These are phyloP conservation scores for Vesta saturnalis DNA, from an alignment of 2,888 invertebrate species.

Conservation along the genomic window DNA sequence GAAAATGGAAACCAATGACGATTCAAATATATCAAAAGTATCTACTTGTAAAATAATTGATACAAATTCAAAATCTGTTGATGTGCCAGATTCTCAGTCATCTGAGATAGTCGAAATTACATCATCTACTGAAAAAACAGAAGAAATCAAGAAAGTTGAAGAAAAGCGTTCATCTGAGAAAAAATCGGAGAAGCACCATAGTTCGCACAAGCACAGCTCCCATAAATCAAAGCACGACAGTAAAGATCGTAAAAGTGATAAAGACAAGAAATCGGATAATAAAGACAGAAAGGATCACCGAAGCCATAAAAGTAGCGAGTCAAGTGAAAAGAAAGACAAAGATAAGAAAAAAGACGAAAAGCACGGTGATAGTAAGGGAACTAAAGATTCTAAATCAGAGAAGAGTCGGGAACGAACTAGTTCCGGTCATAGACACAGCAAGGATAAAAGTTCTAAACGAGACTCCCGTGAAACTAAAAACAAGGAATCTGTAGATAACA, in stretches of 20 bases:
- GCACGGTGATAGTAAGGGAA: neutral
- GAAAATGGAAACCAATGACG: constrained; percentile 58
- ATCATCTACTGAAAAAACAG: constrained; percentile 12
- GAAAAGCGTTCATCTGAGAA: constrained; percentile 36
- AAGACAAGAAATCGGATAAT: constrained; percentile 42
- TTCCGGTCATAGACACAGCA: constrained; percentile 6
- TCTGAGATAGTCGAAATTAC: neutral
- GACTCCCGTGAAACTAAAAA: constrained; percentile 4
- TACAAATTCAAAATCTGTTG: constrained; percentile 24
- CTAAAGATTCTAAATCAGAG: constrained; percentile 16
- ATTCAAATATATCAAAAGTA: constrained; percentile 43
- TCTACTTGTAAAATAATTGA: constrained; percentile 12
- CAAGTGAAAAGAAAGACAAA: constrained; percentile 39
- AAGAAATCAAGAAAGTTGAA: constrained; percentile 37
- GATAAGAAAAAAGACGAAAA: constrained; percentile 42
- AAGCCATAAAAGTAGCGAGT: constrained; percentile 50
- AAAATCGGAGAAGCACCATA: constrained; percentile 56
- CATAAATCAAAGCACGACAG: constrained; percentile 35
- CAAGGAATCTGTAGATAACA: constrained; percentile 36
- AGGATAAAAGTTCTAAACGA: neutral
- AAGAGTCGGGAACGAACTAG: constrained; percentile 15
- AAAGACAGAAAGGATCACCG: constrained; percentile 43
- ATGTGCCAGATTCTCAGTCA: constrained; percentile 27
- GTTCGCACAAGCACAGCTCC: constrained; percentile 58
- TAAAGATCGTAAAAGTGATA: constrained; percentile 42